Evolutionary conservation across 2,797 vertebrate genomes (phyloP).

Genomic region (Pseudochirops cupreus): DNA sequence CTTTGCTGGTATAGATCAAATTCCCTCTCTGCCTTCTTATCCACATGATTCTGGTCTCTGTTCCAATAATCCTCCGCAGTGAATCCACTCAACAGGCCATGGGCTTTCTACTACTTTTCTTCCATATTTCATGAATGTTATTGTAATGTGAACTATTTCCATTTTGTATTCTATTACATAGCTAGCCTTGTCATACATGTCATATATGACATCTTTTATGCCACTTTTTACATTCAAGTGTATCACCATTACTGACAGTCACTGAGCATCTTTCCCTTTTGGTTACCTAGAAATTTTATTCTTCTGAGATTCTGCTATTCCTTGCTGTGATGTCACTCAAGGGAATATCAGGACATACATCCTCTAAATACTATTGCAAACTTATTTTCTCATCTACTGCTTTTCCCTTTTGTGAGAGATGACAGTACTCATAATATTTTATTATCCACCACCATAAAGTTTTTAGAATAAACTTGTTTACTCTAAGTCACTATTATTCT

Average conservation of each 20-base stretch:
- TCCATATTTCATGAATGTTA: not conserved
- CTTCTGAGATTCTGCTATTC: not conserved
- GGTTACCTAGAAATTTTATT: not conserved
- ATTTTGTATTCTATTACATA: not conserved
- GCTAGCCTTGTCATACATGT: not conserved
- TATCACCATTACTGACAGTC: not conserved
- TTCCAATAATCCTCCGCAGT: not conserved
- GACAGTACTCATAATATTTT: not conserved
- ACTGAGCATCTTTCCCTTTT: not conserved
- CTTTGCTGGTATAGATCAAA: not conserved
- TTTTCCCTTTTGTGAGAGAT: not conserved
- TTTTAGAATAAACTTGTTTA: not conserved
- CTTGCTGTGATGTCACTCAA: not conserved
- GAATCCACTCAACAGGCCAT: not conserved
- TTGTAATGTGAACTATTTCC: not conserved
- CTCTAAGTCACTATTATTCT: not conserved
- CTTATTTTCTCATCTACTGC: not conserved
- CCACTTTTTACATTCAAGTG: not conserved
- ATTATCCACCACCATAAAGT: not conserved
- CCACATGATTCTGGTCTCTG: not conserved
- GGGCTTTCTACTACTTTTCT: not conserved
- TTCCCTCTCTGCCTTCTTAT: not conserved
- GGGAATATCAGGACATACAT: not conserved
- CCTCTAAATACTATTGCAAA: not conserved
- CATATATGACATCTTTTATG: not conserved